These are phyloP conservation scores for Macrobrachium nipponense DNA, from an alignment of 1,140 invertebrate species.

Conservation along the genomic window DNA sequence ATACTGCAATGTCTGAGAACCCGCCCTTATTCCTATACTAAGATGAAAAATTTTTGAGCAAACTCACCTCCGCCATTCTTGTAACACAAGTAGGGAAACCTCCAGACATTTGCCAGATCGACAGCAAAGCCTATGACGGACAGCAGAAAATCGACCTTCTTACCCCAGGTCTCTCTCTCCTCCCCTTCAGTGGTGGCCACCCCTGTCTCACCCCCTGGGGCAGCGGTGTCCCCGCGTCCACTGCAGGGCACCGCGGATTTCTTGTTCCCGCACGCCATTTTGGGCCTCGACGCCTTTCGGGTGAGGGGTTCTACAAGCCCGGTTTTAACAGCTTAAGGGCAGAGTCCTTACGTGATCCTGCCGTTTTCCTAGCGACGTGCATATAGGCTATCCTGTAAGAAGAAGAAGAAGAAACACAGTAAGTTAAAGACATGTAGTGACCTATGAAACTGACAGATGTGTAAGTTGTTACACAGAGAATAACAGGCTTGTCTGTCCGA, in stretches of 20 bases:
- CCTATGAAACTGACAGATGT: too few species aligned
- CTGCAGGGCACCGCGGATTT: conserved; percentile 47
- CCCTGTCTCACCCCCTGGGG: conserved; percentile 24
- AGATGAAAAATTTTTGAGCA: background rate
- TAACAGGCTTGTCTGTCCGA: too few species aligned
- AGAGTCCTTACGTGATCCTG: background rate
- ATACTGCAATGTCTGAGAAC: background rate
- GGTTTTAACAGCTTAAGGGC: too few species aligned
- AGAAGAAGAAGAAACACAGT: too few species aligned
- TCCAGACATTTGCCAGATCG: conserved; percentile 91
- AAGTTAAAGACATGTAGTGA: too few species aligned
- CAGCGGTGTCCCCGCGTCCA: conserved; percentile 15
- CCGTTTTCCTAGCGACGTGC: background rate
- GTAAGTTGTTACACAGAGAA: too few species aligned
- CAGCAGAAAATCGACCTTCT: conserved; percentile 90
- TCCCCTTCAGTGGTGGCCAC: conserved; percentile 67
- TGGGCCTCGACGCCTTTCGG: background rate
- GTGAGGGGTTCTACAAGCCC: background rate
- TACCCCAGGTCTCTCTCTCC: conserved; percentile 84
- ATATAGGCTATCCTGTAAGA: too few species aligned
- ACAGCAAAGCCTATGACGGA: conserved; percentile 94
- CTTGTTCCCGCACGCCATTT: conserved; percentile 52
- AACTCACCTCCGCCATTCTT: conserved; percentile 73
- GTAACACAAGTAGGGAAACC: conserved; percentile 75
- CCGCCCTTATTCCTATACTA: background rate